Conservation (phyloP, 1,140 invertebrate species). For the Atta cephalotes region DNA sequence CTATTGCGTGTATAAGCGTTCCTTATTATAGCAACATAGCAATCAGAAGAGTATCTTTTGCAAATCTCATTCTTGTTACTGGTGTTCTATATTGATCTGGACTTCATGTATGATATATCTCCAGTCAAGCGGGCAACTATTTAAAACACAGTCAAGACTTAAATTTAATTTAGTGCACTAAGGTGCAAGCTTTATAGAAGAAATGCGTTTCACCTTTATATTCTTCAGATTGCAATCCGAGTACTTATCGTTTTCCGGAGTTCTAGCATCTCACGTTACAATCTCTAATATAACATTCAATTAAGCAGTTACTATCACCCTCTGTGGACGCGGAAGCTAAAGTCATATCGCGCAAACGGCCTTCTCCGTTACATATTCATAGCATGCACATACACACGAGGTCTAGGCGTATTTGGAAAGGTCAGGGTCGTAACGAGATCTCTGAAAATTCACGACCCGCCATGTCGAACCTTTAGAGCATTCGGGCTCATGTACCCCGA, state of each 20-base stretch:
- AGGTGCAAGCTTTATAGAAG: not conserved
- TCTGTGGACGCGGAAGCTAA: constrained; percentile 9
- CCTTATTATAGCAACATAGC: not conserved
- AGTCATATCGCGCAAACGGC: not conserved
- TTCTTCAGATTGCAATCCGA: not conserved
- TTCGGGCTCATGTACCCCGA: not conserved
- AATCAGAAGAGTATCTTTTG: constrained; percentile 17
- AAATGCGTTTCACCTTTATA: constrained; percentile 26
- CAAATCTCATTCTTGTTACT: not conserved
- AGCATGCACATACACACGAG: constrained; percentile 25
- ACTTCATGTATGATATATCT: constrained; percentile 34
- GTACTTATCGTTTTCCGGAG: not conserved
- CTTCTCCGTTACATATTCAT: constrained; percentile 58
- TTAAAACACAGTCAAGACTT: not conserved
- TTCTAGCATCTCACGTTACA: not conserved
- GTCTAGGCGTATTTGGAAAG: constrained; percentile 67
- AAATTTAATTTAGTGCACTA: constrained; percentile 23
- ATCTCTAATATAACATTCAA: constrained; percentile 37
- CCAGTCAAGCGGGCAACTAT: constrained; percentile 42
- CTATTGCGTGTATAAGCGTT: not conserved
- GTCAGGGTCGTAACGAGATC: constrained; percentile 65
- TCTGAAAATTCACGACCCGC: constrained; percentile 66
- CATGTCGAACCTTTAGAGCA: constrained; percentile 6
- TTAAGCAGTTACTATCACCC: constrained; percentile 29
- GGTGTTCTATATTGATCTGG: constrained; percentile 46